phyloP scores from a whole-genome alignment of 2,797 vertebrate species.

The Protosalanx chinensis region DNA sequence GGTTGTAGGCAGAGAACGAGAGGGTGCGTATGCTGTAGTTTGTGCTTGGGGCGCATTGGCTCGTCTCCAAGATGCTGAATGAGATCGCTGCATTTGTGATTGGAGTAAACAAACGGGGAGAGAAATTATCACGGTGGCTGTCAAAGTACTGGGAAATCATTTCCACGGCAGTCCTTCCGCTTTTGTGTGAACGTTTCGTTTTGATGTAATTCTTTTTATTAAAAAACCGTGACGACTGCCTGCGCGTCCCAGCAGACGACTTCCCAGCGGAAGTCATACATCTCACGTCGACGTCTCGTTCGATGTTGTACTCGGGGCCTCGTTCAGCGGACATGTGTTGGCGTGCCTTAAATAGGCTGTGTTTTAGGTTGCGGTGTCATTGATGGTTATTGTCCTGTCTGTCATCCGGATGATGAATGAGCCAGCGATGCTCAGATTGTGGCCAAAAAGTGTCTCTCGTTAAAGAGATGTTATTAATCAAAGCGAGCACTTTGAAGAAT shows the following conservation, averaged over 20 bases:
- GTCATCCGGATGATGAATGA: neutral
- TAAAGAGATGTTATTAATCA: slow-evolving; percentile 3
- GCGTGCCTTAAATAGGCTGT: neutral
- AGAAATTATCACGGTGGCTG: neutral
- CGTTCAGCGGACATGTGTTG: neutral
- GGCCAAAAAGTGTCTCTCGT: slow-evolving; percentile 13
- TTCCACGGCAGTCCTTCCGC: too few species aligned
- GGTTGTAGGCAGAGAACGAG: neutral
- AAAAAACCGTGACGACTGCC: neutral
- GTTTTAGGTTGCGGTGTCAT: neutral
- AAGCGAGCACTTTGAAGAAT: neutral
- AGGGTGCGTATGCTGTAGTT: neutral
- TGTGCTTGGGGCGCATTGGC: neutral
- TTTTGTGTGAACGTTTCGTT: too few species aligned
- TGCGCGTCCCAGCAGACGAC: neutral
- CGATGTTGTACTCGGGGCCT: slow-evolving; percentile 3
- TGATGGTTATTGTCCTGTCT: slow-evolving; percentile 12
- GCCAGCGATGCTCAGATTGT: neutral
- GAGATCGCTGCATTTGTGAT: slow-evolving; percentile 5
- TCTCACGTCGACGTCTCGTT: neutral
- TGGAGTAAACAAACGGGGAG: neutral
- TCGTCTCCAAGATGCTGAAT: slow-evolving; percentile 2
- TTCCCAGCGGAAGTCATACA: neutral
- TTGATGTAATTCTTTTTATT: too few species aligned
- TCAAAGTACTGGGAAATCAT: neutral